Evolutionary conservation across 2,113 vertebrate genomes (phyloP).

Genomic region (Galeopterus variegatus): DNA sequence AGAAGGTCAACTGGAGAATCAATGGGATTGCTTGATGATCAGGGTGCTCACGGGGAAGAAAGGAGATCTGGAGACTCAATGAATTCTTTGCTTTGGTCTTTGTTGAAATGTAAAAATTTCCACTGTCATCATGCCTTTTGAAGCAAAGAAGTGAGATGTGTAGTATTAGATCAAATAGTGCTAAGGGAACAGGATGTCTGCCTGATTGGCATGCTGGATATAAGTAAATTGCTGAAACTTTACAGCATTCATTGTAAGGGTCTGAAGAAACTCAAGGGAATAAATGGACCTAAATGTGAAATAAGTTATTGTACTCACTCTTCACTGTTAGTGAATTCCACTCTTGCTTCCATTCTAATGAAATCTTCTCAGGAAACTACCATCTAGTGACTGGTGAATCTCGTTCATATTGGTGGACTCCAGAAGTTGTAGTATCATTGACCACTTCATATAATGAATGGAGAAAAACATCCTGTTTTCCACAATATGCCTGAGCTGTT

Average conservation of each 20-base stretch:
- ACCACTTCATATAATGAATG: background rate
- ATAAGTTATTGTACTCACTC: background rate
- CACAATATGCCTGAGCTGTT: background rate
- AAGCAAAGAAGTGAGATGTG: constrained; percentile 77
- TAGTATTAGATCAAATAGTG: constrained; percentile 82
- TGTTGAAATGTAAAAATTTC: constrained; percentile 80
- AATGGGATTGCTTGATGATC: constrained; percentile 79
- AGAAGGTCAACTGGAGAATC: constrained; percentile 78
- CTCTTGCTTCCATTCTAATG: constrained; percentile 41
- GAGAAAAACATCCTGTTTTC: constrained; percentile 48
- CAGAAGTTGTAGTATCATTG: constrained; percentile 13
- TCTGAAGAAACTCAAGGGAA: constrained; percentile 60
- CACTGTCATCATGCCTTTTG: constrained; percentile 82
- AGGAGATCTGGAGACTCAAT: constrained; percentile 73
- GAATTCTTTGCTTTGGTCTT: constrained; percentile 82
- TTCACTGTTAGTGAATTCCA: constrained; percentile 10
- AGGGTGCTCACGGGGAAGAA: constrained; percentile 69
- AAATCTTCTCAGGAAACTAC: background rate
- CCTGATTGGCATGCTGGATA: constrained; percentile 54
- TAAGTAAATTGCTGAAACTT: constrained; percentile 78
- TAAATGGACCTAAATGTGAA: constrained; percentile 31
- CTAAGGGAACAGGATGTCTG: constrained; percentile 76
- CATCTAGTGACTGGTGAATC: background rate
- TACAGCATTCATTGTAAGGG: constrained; percentile 43
- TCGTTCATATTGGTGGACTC: constrained; percentile 11